Conservation (phyloP, 53 echinoderm and acorn worm genomes). For the Apostichopus leukothele region DNA sequence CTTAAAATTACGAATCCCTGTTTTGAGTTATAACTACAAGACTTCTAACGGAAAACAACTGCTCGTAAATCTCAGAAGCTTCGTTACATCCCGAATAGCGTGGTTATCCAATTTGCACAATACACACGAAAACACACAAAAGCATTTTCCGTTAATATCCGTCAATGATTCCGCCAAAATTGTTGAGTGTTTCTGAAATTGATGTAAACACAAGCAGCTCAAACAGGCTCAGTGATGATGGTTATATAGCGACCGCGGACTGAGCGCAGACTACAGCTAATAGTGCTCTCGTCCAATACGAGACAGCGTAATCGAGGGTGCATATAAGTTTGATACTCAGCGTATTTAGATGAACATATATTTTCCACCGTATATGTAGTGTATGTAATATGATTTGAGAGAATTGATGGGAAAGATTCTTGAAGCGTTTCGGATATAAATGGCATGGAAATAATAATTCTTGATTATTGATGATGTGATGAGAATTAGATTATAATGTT, state of each 20-base stretch:
- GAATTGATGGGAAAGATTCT: not conserved
- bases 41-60: not conserved
- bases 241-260: not conserved
- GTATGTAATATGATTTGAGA: not conserved
- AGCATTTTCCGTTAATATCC: not conserved
- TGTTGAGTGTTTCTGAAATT: not conserved
- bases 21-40: not conserved
- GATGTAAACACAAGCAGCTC: not conserved
- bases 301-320: not conserved
- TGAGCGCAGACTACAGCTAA: not conserved
- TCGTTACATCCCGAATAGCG: not conserved
- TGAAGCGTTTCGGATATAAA: no score
- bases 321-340: not conserved
- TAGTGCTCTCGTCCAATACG: not conserved
- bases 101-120: not conserved
- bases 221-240: not conserved
- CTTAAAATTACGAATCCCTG: not conserved
- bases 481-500: no score
- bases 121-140: not conserved
- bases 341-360: not conserved
- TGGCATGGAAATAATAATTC: no score
- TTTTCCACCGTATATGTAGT: not conserved
- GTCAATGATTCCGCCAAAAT: slow-evolving; percentile 13
- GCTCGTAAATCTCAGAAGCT: not conserved
- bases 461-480: no score